Evolutionary conservation across 2,888 invertebrate species (phyloP).

Genomic region (Rhingia rostrata): DNA sequence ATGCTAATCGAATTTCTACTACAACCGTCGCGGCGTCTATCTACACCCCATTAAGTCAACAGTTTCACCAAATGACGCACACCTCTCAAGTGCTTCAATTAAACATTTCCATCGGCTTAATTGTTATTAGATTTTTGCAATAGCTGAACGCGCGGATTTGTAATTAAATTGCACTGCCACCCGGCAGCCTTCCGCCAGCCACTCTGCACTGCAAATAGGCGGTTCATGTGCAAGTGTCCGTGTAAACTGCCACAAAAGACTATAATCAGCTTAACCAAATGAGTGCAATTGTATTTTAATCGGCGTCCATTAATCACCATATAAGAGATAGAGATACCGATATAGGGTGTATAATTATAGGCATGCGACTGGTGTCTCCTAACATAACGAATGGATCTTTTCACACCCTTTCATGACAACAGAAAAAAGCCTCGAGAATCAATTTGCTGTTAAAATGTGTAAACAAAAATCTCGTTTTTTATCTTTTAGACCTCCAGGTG

Average conservation of each 20-base stretch:
- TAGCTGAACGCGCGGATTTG: constrained; percentile 57
- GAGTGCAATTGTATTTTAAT: constrained; percentile 61
- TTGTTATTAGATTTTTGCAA: constrained; percentile 64
- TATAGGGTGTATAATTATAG: constrained; percentile 43
- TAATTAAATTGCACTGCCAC: constrained; percentile 56
- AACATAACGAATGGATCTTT: constrained; percentile 29
- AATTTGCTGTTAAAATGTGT: neutral
- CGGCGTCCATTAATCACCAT: constrained; percentile 55
- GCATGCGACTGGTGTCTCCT: constrained; percentile 29
- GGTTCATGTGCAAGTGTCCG: constrained; percentile 34
- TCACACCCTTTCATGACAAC: constrained; percentile 17
- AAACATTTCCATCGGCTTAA: constrained; percentile 57
- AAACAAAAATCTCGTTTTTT: constrained; percentile 23
- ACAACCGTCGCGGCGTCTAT: neutral
- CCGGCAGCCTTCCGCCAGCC: neutral
- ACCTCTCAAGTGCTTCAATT: constrained; percentile 61
- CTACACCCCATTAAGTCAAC: constrained; percentile 21
- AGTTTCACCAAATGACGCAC: constrained; percentile 49
- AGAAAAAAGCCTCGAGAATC: too few species aligned
- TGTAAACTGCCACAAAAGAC: constrained; percentile 58
- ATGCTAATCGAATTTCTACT: constrained; percentile 4
- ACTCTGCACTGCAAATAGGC: neutral
- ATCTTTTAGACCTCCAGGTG: constrained; percentile 87
- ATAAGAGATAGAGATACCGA: constrained; percentile 2
- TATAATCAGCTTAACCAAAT: constrained; percentile 66